phyloP scores from a whole-genome alignment of 2,797 vertebrate genomes.

The Falco columbarius region DNA sequence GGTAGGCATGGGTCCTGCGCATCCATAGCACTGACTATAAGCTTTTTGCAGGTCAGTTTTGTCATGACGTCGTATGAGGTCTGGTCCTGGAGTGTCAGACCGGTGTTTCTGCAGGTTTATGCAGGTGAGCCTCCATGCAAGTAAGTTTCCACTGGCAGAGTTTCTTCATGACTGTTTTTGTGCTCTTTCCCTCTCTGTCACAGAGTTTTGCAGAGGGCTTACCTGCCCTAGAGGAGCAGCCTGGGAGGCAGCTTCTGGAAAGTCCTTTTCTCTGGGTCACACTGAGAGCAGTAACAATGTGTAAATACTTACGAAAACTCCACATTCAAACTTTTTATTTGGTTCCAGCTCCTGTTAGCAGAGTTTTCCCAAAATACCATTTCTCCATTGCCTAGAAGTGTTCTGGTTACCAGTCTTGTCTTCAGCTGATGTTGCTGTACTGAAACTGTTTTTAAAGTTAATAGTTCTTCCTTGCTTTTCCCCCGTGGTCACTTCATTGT shows the following conservation, averaged over 20 bases:
- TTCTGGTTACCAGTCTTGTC: background rate
- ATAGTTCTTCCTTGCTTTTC: background rate
- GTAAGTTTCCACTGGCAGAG: background rate
- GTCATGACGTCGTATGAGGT: background rate
- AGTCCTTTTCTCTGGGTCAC: background rate
- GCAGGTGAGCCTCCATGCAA: background rate
- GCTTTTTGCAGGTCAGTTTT: background rate
- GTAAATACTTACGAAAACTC: background rate
- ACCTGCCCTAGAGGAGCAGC: background rate
- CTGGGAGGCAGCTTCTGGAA: background rate
- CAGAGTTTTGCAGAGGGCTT: background rate
- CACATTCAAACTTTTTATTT: background rate
- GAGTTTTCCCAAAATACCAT: background rate
- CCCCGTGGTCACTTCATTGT: background rate
- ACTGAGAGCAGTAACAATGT: background rate
- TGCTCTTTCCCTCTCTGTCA: background rate
- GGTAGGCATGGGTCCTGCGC: background rate
- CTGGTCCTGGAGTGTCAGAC: background rate
- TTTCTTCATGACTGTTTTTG: background rate
- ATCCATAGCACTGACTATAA: background rate
- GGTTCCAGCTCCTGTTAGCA: background rate
- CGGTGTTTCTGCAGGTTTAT: background rate
- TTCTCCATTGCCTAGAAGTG: background rate
- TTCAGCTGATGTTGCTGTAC: background rate
- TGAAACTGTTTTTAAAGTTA: background rate